Base-by-base conservation (phyloP, 2,113 vertebrate genomes). In the Colossoma macropomum region DNA sequence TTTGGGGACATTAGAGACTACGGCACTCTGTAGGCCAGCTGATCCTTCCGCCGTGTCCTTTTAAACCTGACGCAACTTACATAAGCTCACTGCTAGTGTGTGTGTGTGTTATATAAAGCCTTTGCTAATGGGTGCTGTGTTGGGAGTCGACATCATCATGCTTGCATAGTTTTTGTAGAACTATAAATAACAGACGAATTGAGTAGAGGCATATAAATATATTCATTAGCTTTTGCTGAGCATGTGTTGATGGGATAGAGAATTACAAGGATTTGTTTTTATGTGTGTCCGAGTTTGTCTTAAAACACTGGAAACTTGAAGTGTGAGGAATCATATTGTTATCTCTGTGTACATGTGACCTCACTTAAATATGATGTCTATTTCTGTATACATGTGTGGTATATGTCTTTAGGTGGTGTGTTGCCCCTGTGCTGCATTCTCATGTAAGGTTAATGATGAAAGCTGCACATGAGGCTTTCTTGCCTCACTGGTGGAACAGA, bases 1-100 rank as follows among this genome's bases (percentile, higher is more conserved):
- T 69, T 83, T 12, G 25, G 9, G 28, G 32, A 70, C 34, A 70
- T 83, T 83, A 71, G 52, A 83, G 73, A 82, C 56, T 38, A 48
- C 65, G 23, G 63, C 66, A 38, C 32, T 60, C 52, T 27, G 48
- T n/a, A 77, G 25, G 17, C n/a, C 81, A 69, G 69, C 25, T 50
- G 80, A 75, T 82, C 62, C 50, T 56, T 48, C 73, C 21, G 63
- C 74, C 60, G 70, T 21, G 34, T 77, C 69, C 38, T 66, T 59
- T 48, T 65, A 63, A 11, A 27, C 75, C 70, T 48, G 34, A 38
- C 45, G 50, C 41, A 38, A 16, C 32, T 84, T 84, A 81, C 30
- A 69, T 74, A 86, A 81, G 62, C 70, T 34, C 32, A 41, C 65
- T 63, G 38, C 59, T 34, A 16, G 17, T 56, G 60, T 25, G 38